Percentiles rank a stretch among this genome's conserved stretches.
These are phyloP conservation scores for Plebejus melissa DNA, from an alignment of 2,888 invertebrate genomes.

Conservation along the genomic window DNA sequence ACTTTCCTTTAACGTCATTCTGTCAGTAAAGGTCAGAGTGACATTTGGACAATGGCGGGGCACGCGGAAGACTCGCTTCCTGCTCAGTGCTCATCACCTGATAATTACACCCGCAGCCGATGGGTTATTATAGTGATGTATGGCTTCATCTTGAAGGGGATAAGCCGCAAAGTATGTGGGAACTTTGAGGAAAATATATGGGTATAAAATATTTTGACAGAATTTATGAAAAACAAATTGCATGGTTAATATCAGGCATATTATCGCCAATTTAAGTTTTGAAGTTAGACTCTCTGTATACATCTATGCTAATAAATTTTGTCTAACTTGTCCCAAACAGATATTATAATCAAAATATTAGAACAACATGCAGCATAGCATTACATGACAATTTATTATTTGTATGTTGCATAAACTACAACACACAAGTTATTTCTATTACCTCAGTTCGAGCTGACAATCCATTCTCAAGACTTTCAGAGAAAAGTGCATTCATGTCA, in stretches of 20 bases:
- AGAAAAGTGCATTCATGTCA: constrained; percentile 2
- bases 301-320: too few relatives aligned
- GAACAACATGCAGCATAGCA: too few relatives aligned
- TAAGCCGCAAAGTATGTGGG: neutral
- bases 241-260: too few relatives aligned
- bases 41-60: constrained; percentile 2
- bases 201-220: neutral
- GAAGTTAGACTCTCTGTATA: too few relatives aligned
- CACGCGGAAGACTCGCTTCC: neutral
- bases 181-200: neutral
- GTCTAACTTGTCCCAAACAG: too few relatives aligned
- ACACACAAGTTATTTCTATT: neutral
- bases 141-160: neutral
- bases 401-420: too few relatives aligned
- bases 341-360: too few relatives aligned
- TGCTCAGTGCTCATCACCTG: neutral
- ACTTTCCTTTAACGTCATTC: neutral
- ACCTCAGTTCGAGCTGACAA: neutral
- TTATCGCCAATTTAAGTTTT: too few relatives aligned
- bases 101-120: neutral
- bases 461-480: neutral
- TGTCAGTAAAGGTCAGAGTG: constrained; percentile 4
- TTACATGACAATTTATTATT: too few relatives aligned
- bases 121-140: neutral
- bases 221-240: too few relatives aligned